These are phyloP conservation scores for Drosophila putrida DNA, from an alignment of 2,888 invertebrate species.

Conservation along the genomic window DNA sequence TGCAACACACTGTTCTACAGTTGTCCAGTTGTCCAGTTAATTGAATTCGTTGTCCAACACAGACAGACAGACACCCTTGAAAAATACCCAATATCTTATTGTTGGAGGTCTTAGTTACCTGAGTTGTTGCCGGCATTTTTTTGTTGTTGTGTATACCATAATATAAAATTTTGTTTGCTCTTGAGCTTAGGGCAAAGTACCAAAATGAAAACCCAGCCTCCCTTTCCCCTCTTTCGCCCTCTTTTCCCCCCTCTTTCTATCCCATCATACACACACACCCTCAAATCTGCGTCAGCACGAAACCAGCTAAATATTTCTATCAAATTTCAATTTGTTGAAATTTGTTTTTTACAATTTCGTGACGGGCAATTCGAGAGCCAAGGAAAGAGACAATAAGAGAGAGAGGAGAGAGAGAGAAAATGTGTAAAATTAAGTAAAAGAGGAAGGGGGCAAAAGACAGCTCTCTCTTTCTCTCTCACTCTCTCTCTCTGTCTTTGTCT, in stretches of 20 bases:
- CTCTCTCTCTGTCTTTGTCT: no score
- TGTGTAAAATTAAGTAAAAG: not conserved
- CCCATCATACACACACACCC: not conserved
- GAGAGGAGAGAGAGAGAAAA: not conserved
- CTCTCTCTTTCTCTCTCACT: no score
- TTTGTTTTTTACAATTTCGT: slow-evolving; percentile 64
- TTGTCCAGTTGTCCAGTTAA: slow-evolving; percentile 59
- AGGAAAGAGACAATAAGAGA: slow-evolving; percentile 12
- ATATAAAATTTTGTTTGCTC: slow-evolving; percentile 73
- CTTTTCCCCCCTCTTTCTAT: not conserved
- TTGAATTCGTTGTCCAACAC: slow-evolving; percentile 54
- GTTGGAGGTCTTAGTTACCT: slow-evolving; percentile 61
- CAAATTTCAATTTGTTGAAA: slow-evolving; percentile 78
- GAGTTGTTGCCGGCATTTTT: slow-evolving; percentile 51
- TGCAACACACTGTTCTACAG: slow-evolving; percentile 55
- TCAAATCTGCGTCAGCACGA: slow-evolving; percentile 35
- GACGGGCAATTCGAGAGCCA: slow-evolving; percentile 20
- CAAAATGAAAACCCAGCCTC: slow-evolving; percentile 17
- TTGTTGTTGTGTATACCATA: slow-evolving; percentile 42
- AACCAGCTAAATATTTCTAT: slow-evolving; percentile 71
- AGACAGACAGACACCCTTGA: slow-evolving; percentile 8
- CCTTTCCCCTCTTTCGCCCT: not conserved
- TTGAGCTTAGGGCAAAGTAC: slow-evolving; percentile 58
- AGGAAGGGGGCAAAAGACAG: not conserved
- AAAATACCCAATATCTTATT: slow-evolving; percentile 1